phyloP scores from a whole-genome alignment of 2,888 invertebrate species.

The Odontomyia ornata region DNA sequence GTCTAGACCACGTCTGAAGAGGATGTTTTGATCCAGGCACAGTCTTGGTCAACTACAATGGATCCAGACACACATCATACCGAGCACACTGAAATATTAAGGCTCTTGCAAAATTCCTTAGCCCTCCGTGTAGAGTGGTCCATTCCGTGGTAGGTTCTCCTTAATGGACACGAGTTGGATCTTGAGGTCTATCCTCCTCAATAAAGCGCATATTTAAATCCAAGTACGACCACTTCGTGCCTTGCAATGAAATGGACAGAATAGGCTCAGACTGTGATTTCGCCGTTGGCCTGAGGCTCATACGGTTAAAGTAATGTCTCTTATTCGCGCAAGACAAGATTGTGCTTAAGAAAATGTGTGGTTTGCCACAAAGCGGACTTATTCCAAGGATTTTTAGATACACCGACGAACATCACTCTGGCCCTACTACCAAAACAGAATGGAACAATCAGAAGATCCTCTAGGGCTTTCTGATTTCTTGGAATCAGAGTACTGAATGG shows the following conservation, averaged over 20 bases:
- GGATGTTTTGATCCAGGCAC: background rate
- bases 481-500: background rate
- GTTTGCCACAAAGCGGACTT: slow-evolving; percentile 4
- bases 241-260: background rate
- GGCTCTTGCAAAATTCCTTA: slow-evolving; percentile 19
- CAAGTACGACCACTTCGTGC: background rate
- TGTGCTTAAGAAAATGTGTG: slow-evolving; percentile 19
- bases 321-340: background rate
- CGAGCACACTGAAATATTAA: slow-evolving; percentile 1
- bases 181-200: background rate
- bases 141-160: slow-evolving; percentile 39
- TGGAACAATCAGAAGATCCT: slow-evolving; percentile 36
- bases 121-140: too few species aligned
- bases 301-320: slow-evolving; percentile 21
- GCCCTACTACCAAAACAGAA: background rate
- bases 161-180: slow-evolving; percentile 14
- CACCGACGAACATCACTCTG: slow-evolving; percentile 2
- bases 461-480: slow-evolving; percentile 37
- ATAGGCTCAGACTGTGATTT: background rate
- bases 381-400: slow-evolving; percentile 35
- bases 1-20: slow-evolving; percentile 41
- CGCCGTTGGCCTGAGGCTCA: slow-evolving; percentile 31
- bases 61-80: background rate
- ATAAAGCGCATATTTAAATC: background rate
- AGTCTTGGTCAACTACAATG: background rate